These are phyloP conservation scores for Hyla sarda DNA, from an alignment of 2,113 vertebrate genomes.

Conservation along the genomic window DNA sequence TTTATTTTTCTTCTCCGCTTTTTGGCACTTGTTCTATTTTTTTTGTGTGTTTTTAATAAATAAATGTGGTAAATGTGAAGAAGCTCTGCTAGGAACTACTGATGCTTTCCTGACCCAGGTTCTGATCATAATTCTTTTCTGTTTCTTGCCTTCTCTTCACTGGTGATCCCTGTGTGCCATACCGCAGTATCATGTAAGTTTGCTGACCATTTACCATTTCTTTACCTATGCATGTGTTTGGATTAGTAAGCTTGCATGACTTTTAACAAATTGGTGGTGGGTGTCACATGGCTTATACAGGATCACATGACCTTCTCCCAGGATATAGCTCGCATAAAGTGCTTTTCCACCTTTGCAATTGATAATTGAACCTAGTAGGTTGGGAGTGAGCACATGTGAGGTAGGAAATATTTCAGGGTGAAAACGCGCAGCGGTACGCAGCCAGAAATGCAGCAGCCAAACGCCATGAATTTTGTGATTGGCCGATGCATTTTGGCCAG, in stretches of 20 bases:
- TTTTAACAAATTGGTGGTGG: constrained; percentile 27
- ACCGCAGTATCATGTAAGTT: constrained; percentile 99
- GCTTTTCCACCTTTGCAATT: not conserved
- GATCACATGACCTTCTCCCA: too few species aligned
- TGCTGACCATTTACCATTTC: constrained; percentile 73
- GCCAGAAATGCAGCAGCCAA: too few species aligned
- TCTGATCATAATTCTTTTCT: constrained; percentile 85
- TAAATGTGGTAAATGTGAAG: constrained; percentile 34
- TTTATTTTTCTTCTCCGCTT: not conserved
- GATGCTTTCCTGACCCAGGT: constrained; percentile 67
- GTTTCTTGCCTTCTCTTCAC: constrained; percentile 80
- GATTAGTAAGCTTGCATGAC: constrained; percentile 55
- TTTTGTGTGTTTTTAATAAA: not conserved
- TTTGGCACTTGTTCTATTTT: not conserved
- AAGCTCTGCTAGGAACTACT: not conserved
- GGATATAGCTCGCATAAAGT: too few species aligned
- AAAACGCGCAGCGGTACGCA: too few species aligned
- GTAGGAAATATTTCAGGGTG: too few species aligned
- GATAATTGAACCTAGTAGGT: not conserved
- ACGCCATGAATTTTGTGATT: too few species aligned
- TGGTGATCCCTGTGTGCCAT: constrained; percentile 89
- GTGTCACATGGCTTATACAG: not conserved
- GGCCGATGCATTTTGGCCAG: too few species aligned
- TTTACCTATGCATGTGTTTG: constrained; percentile 63
- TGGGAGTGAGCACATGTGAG: not conserved